phyloP scores from a whole-genome alignment of 2,797 vertebrate species.

The Falco berigora region DNA sequence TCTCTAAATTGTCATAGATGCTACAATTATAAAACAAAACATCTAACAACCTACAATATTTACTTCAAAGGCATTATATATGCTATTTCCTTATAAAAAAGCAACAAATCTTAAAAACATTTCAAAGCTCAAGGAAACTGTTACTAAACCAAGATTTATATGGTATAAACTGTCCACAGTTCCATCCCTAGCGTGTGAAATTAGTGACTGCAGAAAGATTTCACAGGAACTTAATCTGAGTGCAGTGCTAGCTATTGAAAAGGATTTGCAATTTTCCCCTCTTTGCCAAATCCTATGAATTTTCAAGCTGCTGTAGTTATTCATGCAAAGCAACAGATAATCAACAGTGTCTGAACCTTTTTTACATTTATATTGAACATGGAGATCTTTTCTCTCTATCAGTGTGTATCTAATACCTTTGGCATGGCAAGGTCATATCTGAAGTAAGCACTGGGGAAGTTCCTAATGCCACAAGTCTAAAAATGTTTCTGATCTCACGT shows the following conservation, averaged over 20 bases:
- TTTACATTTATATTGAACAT: constrained; percentile 19
- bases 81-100: constrained; percentile 11
- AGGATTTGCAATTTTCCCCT: constrained; percentile 11
- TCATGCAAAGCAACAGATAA: constrained; percentile 40
- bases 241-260: not conserved
- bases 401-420: not conserved
- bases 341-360: not conserved
- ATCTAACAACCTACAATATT: not conserved
- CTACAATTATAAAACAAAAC: not conserved
- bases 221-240: constrained; percentile 43
- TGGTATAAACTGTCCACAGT: not conserved
- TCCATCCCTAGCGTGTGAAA: constrained; percentile 60
- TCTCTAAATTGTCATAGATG: not conserved
- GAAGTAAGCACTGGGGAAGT: not conserved
- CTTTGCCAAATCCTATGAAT: constrained; percentile 49
- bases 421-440: not conserved
- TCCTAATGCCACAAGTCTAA: not conserved
- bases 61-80: not conserved
- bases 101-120: not conserved
- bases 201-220: constrained; percentile 60
- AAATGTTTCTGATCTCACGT: not conserved
- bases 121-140: constrained; percentile 17
- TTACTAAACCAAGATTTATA: constrained; percentile 44
- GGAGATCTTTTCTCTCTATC: not conserved
- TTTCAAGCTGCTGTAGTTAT: constrained; percentile 40